Percentiles rank a stretch among this genome's conserved stretches.
phyloP scores from a whole-genome alignment of 37 sponge, comb jelly and placozoan species.

The Eunapius fragilis region DNA sequence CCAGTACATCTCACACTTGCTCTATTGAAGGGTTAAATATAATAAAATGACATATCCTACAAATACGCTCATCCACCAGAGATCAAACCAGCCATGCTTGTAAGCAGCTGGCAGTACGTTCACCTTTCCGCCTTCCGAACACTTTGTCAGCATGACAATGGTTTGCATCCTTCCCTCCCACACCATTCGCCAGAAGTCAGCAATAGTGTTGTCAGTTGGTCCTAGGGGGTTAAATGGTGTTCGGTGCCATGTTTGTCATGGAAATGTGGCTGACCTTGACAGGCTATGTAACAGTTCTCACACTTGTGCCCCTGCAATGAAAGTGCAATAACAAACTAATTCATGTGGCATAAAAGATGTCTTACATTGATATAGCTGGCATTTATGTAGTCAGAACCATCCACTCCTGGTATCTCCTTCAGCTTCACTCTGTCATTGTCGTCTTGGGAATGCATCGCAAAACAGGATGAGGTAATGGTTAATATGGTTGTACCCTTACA shows the following conservation, averaged over 20 bases:
- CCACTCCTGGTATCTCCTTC: constrained; percentile 15
- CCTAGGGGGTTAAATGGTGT: constrained; percentile 1
- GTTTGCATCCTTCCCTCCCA: constrained; percentile 52
- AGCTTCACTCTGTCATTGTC: constrained; percentile 60
- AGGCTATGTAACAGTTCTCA: constrained; percentile 64
- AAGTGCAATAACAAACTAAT: neutral
- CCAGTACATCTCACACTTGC: constrained; percentile 94
- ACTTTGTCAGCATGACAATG: constrained; percentile 76
- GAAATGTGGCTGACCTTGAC: constrained; percentile 52
- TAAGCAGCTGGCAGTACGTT: no score
- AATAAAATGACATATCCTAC: neutral
- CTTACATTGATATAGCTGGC: constrained; percentile 66
- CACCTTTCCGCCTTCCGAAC: constrained; percentile 32
- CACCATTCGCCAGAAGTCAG: constrained; percentile 77
- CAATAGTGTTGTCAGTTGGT: constrained; percentile 46
- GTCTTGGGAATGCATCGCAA: constrained; percentile 26
- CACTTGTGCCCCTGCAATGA: constrained; percentile 67
- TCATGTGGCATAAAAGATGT: constrained; percentile 10
- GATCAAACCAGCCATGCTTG: no score
- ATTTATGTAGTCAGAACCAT: constrained; percentile 73
- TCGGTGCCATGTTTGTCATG: neutral
- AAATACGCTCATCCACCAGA: no score
- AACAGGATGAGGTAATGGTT: neutral
- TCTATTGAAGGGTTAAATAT: neutral
- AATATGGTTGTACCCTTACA: constrained; percentile 5